Conservation (phyloP, 1,140 invertebrate species). For the Heliconius hermathena region DNA sequence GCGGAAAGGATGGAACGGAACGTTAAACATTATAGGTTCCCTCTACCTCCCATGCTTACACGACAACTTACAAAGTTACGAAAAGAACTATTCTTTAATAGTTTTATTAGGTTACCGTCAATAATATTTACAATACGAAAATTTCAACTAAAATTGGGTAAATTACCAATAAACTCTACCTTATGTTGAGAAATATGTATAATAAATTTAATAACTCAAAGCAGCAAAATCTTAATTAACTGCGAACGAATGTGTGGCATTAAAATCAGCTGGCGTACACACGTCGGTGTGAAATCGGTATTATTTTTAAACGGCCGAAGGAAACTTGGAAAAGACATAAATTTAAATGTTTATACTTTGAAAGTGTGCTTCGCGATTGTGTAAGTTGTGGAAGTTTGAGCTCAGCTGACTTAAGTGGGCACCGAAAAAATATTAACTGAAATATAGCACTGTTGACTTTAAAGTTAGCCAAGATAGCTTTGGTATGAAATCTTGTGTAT, state of each 20-base stretch:
- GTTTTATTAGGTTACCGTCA: neutral
- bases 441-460: neutral
- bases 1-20: too few relatives aligned
- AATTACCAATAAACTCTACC: neutral
- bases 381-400: conserved; percentile 6
- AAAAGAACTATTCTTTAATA: neutral
- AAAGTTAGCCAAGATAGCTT: neutral
- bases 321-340: neutral
- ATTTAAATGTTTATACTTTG: conserved; percentile 13
- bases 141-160: neutral
- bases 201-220: conserved; percentile 15
- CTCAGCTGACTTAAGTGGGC: neutral
- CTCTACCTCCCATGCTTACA: too few relatives aligned
- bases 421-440: neutral
- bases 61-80: neutral
- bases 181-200: conserved; percentile 1
- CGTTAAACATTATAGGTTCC: too few relatives aligned
- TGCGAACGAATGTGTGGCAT: conserved; percentile 9
- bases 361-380: neutral
- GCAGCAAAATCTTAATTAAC: conserved; percentile 17
- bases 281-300: neutral
- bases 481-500: neutral
- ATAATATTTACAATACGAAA: neutral
- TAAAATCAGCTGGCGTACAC: conserved; percentile 14
- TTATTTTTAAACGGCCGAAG: conserved; percentile 1